Evolutionary conservation across 2,888 invertebrate genomes (phyloP), one percentile per base, ranked within the genome.

Genomic region (Lamproptera curius): DNA sequence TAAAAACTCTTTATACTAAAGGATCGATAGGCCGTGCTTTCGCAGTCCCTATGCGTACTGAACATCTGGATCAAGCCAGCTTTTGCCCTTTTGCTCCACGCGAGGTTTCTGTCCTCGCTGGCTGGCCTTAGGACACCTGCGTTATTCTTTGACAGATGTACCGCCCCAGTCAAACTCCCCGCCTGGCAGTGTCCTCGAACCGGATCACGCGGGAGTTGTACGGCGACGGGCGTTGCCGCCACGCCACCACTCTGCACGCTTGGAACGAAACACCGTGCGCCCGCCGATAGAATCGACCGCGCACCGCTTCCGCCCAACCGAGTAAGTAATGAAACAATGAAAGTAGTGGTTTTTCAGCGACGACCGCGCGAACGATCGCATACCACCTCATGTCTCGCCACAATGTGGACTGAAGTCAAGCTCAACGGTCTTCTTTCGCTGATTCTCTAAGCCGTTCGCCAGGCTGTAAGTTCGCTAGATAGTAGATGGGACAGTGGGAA

Each of bases 381-480:
- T 85, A 88, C 87, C 89, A 89, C 89, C 89, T 88, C 85, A 88
- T 87, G 89, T 89, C 87, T 87, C 88, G 80, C 88, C 87, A 89
- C 90, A 89, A 76, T 87, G 81, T 87, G 89, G 88, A 90, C 88
- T 90, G 90, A 89, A 90, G 89, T 91, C 89, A 90, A 90, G 89
- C 90, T 89, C 89, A 86, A 88, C 85, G 91, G 90, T 90, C 90
- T 91, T 91, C 91, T 91, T 91, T 91, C 91, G 90, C 91, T 90
- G 85, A 89, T 90, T 88, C 77, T 88, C 82, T 89, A 90, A 88
- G 89, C 90, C 90, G 89, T 89, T 91, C 90, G 90, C 91, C 90
- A 90, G 62, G 60, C 40, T 28, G 28, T 28, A 31, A n/a, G 26
- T 64, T 60, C 61, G 62, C 58, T 62, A 62, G 58, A 60, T 60